A percentile compares a stretch with the other conserved stretches of the same genome.
Evolutionary conservation across 35 echinoderm and acorn worm genomes (phyloP).

Genomic region (Diadema setosum): DNA sequence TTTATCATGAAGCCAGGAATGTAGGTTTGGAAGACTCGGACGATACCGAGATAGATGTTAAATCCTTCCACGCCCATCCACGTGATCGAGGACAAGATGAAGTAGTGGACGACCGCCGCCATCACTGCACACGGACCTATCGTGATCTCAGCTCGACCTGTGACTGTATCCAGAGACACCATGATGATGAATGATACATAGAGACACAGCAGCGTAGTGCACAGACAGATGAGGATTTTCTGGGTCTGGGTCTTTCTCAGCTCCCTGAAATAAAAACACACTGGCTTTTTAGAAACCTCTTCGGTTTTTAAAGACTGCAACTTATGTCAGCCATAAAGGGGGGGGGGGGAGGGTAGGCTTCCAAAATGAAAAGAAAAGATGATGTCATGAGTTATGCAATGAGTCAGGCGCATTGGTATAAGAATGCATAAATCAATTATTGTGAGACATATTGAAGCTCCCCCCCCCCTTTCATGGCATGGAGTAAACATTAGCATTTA

Average conservation of each 20-base stretch:
- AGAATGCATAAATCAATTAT: no score
- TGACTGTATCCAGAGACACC: background rate
- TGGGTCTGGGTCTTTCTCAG: background rate
- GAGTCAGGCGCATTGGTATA: no score
- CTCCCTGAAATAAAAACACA: background rate
- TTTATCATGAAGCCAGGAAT: constrained; percentile 49
- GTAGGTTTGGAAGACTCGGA: constrained; percentile 50
- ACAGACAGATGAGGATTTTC: constrained; percentile 14
- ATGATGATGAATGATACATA: constrained; percentile 23
- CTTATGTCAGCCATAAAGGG: background rate
- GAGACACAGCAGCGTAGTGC: background rate
- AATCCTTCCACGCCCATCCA: constrained; percentile 70
- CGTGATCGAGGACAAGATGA: constrained; percentile 31
- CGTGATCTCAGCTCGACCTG: background rate
- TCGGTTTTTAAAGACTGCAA: background rate
- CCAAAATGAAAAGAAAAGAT: no score
- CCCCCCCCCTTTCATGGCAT: no score
- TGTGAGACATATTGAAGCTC: no score
- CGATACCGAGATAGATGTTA: constrained; percentile 56
- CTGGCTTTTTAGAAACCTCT: background rate
- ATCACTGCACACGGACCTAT: background rate
- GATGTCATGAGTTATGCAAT: no score
- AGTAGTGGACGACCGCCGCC: constrained; percentile 56
- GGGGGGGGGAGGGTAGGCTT: no score
- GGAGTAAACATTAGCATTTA: no score